Evolutionary conservation across 2,113 vertebrate genomes (phyloP), one percentile per base, ranked within the genome.

Genomic region (Scatophagus argus): DNA sequence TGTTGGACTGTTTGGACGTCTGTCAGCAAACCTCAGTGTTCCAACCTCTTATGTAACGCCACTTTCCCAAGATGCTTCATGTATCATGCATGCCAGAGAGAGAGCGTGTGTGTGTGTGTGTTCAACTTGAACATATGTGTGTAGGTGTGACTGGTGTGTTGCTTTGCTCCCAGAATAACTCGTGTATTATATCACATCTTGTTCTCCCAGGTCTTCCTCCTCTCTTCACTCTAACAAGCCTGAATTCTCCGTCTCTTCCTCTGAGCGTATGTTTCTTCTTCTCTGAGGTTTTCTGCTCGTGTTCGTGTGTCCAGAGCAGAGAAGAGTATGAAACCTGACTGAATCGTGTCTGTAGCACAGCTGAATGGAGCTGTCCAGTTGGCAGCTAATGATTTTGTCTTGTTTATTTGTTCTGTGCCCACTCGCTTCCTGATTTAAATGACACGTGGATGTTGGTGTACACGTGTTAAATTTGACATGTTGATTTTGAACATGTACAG

Each of bases 31-130:
- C 16, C 59, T 71, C 61, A 27, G 43, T 34, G 27, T 13, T 54
- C 55, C n/a, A n/a, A n/a, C n/a, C 47, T 69, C 56, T 73, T 78
- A 67, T 34, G 68, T 73, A 82, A 82, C 67, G 31, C 9, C 61
- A 54, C 52, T 49, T 55, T 27, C 64, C 34, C 61, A 36, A 31
- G 49, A 52, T 62, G 55, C 64, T 36, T 74, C 61, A 54, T 82
- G 67, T 39, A 61, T 70, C 58, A 10, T 19, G 47, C 59, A 67
- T 32, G 47, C 39, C 43, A 27, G 54, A 52, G 41, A 43, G 41
- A 16, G 41, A 16, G 38, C 3, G 38, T 11, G 38, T 11, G 38
- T 11, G 39, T 14, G 39, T n/a, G 46, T 10, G 46, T n/a, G 46
- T n/a, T 0, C 25, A 27, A 44, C 29, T 36, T 5, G 51, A 29